Conservation (phyloP, 1,140 invertebrate species). For the Liolophura sinensis region DNA sequence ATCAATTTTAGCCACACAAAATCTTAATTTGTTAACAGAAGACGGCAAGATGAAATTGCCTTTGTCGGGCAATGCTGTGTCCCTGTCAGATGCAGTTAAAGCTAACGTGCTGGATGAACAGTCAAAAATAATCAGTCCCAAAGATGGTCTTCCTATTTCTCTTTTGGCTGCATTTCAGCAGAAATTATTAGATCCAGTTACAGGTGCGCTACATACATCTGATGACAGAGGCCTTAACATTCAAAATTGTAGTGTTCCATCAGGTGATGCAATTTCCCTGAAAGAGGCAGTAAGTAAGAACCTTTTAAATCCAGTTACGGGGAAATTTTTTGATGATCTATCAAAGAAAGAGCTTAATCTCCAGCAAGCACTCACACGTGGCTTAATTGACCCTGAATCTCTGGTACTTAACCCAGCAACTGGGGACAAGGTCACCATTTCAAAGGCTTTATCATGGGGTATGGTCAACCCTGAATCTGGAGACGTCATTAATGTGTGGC, state of each 20-base stretch:
- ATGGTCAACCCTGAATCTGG: constrained; percentile 73
- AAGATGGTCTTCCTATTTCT: no score
- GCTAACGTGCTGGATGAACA: constrained; percentile 3
- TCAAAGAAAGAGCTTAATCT: background rate
- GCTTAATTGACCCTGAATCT: constrained; percentile 27
- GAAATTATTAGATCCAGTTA: no score
- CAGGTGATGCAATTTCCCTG: no score
- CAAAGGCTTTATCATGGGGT: constrained; percentile 73
- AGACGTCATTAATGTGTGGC: constrained; percentile 9
- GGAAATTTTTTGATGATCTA: background rate
- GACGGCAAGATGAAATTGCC: no score
- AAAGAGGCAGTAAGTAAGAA: constrained; percentile 1
- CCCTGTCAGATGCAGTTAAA: constrained; percentile 9
- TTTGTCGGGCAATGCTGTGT: constrained; percentile 56
- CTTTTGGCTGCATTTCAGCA: no score
- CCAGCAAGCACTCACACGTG: constrained; percentile 27
- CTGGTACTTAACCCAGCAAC: constrained; percentile 35
- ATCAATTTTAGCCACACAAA: background rate
- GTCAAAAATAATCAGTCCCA: no score
- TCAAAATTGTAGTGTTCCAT: no score
- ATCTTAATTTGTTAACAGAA: no score
- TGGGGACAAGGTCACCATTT: constrained; percentile 64
- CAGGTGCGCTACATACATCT: no score
- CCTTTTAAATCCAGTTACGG: background rate
- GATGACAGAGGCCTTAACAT: no score